Base-by-base conservation (phyloP, 2,113 vertebrate genomes). In the Podarcis raffonei region DNA sequence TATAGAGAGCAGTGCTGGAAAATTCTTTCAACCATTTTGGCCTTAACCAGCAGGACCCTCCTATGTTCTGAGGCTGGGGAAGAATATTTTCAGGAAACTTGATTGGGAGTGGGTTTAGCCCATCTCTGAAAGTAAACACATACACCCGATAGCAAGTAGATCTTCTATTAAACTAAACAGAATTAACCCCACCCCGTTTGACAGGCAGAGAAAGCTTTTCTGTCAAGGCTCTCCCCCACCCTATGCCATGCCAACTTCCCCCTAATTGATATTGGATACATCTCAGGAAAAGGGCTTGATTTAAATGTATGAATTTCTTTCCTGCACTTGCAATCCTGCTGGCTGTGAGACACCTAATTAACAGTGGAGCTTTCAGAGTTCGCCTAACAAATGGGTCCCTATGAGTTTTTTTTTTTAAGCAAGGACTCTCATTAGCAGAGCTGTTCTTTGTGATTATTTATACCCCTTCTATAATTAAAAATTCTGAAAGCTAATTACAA, bases 391-490 rank as follows among this genome's bases (percentile, higher is more conserved):
- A 96, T 94, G 93, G 91, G 91, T 94, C 85, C 85, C 91, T 37
- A 85, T 81, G 92, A 53, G 48, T 91, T 89, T 91, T 94, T 89
- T 76, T 35, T 16, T 16, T 16, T 5, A 79, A 94, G 81, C 93
- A 89, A 95, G 95, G 93, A 90, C 94, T 94, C 96, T 97, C 96
- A 97, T 96, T 97, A 96, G 93, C 0, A 42, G 89, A 94, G 91
- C 94, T 27, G 92, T 90, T 93, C 94, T 87, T 94, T 95, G 94
- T 95, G 96, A 96, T 97, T 97, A 96, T 96, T 97, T 97, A 95
- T 94, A 95, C 94, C 90, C 81, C 89, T 95, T 94, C 95, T 95
- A 96, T 96, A 97, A 97, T 97, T 97, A 97, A 97, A 96, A 96
- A 96, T 96, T 93, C 96, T 87, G 92, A 96, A 95, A 94, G 93